These are phyloP conservation scores for Molorchus minor DNA, from an alignment of 2,888 invertebrate genomes.

Conservation along the genomic window DNA sequence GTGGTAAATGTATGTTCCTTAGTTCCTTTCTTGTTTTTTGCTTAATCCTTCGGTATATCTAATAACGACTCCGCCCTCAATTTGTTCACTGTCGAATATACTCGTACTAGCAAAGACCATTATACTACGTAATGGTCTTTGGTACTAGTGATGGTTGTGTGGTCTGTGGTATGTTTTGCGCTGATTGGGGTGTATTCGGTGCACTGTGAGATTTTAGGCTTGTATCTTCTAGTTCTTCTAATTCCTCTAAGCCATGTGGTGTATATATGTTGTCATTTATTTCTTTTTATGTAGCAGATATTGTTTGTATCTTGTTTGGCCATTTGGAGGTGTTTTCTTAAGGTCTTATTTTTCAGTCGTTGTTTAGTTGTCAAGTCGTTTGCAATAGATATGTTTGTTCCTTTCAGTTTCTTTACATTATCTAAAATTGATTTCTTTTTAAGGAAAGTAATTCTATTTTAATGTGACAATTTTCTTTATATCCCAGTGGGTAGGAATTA, in stretches of 20 bases:
- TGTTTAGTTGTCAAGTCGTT: conserved; percentile 14
- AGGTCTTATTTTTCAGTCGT: conserved; percentile 3
- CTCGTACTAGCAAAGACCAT: too few species aligned
- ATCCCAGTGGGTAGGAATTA: conserved; percentile 5
- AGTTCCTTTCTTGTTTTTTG: too few species aligned
- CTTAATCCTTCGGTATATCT: too few species aligned
- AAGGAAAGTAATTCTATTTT: conserved; percentile 8
- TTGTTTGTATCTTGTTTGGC: background rate
- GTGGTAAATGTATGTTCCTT: too few species aligned
- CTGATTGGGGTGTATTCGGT: background rate
- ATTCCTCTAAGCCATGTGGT: background rate
- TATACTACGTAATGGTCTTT: too few species aligned
- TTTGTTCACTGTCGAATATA: too few species aligned
- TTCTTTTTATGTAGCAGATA: conserved; percentile 6
- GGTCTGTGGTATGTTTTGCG: too few species aligned
- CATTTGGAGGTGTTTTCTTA: background rate
- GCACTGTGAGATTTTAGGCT: background rate
- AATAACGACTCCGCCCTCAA: too few species aligned
- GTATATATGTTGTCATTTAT: conserved; percentile 1
- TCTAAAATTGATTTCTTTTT: conserved; percentile 6
- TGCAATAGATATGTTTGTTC: conserved; percentile 9
- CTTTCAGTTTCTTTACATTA: conserved; percentile 7
- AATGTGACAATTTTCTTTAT: conserved; percentile 1
- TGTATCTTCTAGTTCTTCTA: background rate
- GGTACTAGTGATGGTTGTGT: too few species aligned